Evolutionary conservation across 2,797 vertebrate genomes (phyloP), one percentile per base, ranked within the genome.

Genomic region (Alfaro cultratus): DNA sequence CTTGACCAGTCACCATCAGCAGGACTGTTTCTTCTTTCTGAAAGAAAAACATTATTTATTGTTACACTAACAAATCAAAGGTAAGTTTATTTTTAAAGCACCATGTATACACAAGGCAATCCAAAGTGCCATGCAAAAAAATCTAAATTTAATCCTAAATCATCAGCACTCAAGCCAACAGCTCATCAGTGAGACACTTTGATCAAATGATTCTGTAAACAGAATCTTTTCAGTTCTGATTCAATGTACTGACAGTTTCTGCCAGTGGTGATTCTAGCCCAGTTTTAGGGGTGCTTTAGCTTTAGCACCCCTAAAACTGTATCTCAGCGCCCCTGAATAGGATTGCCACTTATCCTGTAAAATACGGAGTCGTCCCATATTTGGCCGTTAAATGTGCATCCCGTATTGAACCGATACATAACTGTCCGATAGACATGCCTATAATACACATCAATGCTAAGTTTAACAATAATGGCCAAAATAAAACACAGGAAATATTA

Each of bases 1-100:
- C 98, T 86, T 90, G 95, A 51, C 93, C 98, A 94, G 85, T 94
- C 53, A 99, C 93, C 0, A 47, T 90, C 85, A 99, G 89, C 60
- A 80, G 84, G 76, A 97, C 99, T 29, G 81, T 89, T 80, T 95
- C 96, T 47, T 0, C 67, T 29, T 1, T 39, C 95, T 94, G 73
- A 80, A 86, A 90, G 16, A 1, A 80, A n/a, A 80, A 68, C 23
- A 73, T 13, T 0, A 34, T 26, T 46, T 36, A 8, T 71, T 41
- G 26, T 9, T 9, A 39, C n/a, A 6, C 0, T 7, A 26, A 21
- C 11, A 51, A 29, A 51, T 26, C 9, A 2, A 39, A 70, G 49
- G 23, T 1, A 1, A 29, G 5, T 75, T 75, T 36, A 11, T 36
- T 64, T 36, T 10, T 64, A 18, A 21, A 21, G 16, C 62, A 36